A percentile compares a stretch with the other conserved stretches of the same genome.
phyloP scores from a whole-genome alignment of 2,113 vertebrate genomes.

The Rostratula benghalensis region DNA sequence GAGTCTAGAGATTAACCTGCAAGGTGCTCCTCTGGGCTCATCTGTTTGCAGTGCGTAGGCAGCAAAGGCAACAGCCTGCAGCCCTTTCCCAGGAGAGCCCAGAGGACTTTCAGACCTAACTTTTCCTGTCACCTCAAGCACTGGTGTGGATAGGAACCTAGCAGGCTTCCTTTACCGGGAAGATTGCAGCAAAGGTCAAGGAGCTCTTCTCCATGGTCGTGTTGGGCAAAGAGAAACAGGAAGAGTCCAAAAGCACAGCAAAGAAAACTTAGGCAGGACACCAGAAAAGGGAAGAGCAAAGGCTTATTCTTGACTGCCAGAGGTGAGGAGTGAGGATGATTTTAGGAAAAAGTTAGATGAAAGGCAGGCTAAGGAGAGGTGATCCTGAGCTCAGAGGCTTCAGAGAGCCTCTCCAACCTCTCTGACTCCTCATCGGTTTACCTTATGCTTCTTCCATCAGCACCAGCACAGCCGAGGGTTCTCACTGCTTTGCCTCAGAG shows the following conservation, averaged over 20 bases:
- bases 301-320: background rate
- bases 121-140: background rate
- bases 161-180: background rate
- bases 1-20: background rate
- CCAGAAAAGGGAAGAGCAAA: background rate
- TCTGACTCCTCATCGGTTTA: background rate
- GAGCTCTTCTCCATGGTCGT: background rate
- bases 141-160: background rate
- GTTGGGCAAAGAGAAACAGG: background rate
- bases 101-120: background rate
- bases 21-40: background rate
- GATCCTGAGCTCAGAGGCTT: background rate
- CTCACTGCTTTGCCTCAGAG: fast-evolving
- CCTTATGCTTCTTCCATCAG: background rate
- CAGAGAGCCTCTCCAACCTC: background rate
- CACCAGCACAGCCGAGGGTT: background rate
- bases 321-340: background rate
- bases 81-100: background rate
- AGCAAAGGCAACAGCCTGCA: background rate
- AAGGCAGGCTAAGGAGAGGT: background rate
- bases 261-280: background rate
- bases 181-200: background rate
- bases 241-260: background rate
- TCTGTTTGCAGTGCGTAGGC: background rate
- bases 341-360: background rate